phyloP scores from a whole-genome alignment of 2,797 vertebrate genomes.

The Meriones psammophilus region DNA sequence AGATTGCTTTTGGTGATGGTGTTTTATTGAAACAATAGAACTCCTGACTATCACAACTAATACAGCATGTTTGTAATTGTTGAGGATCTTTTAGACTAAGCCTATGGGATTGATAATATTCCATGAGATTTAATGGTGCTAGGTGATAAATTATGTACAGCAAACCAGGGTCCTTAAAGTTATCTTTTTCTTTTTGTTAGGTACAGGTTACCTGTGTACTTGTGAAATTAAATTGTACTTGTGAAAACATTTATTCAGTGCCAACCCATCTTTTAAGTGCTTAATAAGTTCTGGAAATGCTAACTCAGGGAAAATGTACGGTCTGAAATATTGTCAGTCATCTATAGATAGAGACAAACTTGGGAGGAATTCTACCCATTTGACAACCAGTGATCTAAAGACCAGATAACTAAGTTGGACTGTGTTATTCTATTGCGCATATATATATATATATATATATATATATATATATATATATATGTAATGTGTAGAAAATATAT shows the following conservation, averaged over 20 bases:
- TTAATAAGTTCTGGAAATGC: conserved; percentile 42
- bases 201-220: conserved; percentile 1
- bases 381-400: neutral
- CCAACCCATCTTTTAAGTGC: conserved; percentile 30
- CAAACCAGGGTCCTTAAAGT: neutral
- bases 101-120: neutral
- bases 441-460: too few relatives aligned
- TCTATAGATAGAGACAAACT: neutral
- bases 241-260: conserved; percentile 1
- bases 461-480: too few relatives aligned
- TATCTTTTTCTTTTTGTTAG: neutral
- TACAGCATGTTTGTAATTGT: neutral
- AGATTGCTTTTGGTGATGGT: neutral
- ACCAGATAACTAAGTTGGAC: conserved; percentile 32
- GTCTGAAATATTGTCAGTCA: neutral
- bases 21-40: neutral
- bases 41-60: neutral
- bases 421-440: neutral
- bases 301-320: neutral
- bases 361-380: neutral
- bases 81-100: neutral
- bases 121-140: neutral
- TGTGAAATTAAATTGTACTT: neutral
- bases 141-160: neutral
- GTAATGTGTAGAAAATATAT: neutral